Evolutionary conservation across 2,113 vertebrate genomes (phyloP).

Genomic region (Himantopus leucocephalus): DNA sequence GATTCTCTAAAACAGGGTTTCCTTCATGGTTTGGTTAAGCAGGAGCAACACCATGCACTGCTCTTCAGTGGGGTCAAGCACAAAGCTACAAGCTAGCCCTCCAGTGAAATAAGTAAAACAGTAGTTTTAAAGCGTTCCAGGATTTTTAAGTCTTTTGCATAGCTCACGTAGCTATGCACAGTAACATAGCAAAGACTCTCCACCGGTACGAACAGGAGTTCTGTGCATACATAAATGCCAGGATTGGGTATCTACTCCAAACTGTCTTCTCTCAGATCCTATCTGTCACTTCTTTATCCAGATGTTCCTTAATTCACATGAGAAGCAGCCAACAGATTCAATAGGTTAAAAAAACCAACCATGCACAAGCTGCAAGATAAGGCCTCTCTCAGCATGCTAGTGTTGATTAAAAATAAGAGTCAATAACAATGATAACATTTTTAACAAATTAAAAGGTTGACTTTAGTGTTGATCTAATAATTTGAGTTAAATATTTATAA

Average conservation of each 20-base stretch:
- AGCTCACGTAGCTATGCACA: neutral
- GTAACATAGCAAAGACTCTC: neutral
- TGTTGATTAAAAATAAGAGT: neutral
- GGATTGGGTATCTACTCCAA: neutral
- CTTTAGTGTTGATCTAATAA: neutral
- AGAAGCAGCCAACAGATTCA: neutral
- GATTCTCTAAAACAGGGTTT: neutral
- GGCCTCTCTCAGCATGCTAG: neutral
- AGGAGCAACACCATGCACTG: neutral
- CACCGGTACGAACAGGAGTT: rapidly evolving
- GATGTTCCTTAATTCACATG: neutral
- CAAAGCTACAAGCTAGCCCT: neutral
- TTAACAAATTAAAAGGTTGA: neutral
- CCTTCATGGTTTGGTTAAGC: neutral
- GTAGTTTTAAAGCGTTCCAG: neutral
- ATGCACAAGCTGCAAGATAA: neutral
- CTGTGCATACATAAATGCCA: neutral
- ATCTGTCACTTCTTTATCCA: neutral
- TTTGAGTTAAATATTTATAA: neutral
- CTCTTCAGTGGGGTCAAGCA: neutral
- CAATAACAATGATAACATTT: rapidly evolving
- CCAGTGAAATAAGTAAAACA: neutral
- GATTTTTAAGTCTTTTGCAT: neutral
- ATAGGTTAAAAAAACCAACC: too few species aligned
- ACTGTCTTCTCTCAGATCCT: neutral